Conservation (phyloP, 2,888 invertebrate genomes). For the Stenchaetothrips biformis region DNA sequence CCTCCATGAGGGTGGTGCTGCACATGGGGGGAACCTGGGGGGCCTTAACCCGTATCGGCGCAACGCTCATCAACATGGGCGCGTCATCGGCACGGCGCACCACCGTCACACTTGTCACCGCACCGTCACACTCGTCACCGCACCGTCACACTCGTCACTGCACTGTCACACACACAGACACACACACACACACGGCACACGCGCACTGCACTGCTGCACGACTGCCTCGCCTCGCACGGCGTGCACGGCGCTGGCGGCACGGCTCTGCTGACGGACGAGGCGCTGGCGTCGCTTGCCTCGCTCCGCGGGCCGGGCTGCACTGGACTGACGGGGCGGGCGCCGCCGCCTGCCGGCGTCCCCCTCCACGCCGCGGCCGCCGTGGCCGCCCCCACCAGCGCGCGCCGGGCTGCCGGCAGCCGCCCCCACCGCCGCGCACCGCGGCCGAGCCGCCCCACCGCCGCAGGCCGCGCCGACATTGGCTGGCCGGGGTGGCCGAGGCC, state of each 20-base stretch:
- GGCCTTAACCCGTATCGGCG: background rate
- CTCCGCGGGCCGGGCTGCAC: conserved; percentile 44
- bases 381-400: no score
- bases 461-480: conserved; percentile 29
- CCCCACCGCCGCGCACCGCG: conserved; percentile 1
- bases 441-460: conserved; percentile 32
- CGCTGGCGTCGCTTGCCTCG: background rate
- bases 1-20: conserved; percentile 21
- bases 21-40: conserved; percentile 10
- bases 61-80: background rate
- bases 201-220: background rate
- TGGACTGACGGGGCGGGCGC: conserved; percentile 44
- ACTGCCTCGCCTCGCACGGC: background rate
- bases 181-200: background rate
- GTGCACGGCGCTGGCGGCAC: background rate
- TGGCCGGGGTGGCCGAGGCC: background rate
- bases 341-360: conserved; percentile 35
- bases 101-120: conserved; percentile 38
- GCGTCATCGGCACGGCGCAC: background rate
- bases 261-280: background rate
- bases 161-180: conserved; percentile 34
- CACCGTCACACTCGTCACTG: conserved; percentile 39
- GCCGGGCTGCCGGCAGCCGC: no score
- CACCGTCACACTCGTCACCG: conserved; percentile 39
- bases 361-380: conserved; percentile 28